A percentile compares a stretch with the other conserved stretches of the same genome.
Conservation (phyloP, 2,113 vertebrate species). For the Thalassarche chlororhynchos region DNA sequence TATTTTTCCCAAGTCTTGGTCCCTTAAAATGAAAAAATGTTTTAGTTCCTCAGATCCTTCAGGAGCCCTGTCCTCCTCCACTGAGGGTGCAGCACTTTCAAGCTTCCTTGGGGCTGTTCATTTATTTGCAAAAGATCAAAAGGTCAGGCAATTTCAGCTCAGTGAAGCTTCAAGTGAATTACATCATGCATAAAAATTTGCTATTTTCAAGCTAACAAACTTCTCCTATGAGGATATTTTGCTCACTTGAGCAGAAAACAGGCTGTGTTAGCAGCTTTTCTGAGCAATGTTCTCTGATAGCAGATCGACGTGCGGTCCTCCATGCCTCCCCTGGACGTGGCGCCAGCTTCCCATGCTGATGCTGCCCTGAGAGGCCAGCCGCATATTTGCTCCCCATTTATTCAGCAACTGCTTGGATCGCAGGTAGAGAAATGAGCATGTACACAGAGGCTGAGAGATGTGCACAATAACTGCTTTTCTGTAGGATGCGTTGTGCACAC, state of each 20-base stretch:
- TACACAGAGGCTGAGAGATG: rapidly evolving
- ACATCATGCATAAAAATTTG: constrained; percentile 22
- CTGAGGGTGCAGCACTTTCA: not conserved
- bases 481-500: not conserved
- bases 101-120: not conserved
- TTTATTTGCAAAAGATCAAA: not conserved
- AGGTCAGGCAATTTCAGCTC: constrained; percentile 29
- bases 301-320: not conserved
- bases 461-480: not conserved
- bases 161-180: constrained; percentile 13
- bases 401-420: not conserved
- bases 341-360: rapidly evolving
- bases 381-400: not conserved
- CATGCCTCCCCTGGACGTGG: rapidly evolving
- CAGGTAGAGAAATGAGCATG: not conserved
- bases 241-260: constrained; percentile 48
- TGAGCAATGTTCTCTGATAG: not conserved
- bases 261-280: constrained; percentile 40
- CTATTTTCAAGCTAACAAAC: not conserved
- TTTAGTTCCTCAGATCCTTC: not conserved
- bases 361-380: not conserved
- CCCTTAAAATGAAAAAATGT: too few species aligned
- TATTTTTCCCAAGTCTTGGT: not conserved
- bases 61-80: not conserved
- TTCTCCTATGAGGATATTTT: not conserved